These are phyloP conservation scores for Enoplosus armatus DNA, from an alignment of 2,797 vertebrate genomes.

Conservation along the genomic window DNA sequence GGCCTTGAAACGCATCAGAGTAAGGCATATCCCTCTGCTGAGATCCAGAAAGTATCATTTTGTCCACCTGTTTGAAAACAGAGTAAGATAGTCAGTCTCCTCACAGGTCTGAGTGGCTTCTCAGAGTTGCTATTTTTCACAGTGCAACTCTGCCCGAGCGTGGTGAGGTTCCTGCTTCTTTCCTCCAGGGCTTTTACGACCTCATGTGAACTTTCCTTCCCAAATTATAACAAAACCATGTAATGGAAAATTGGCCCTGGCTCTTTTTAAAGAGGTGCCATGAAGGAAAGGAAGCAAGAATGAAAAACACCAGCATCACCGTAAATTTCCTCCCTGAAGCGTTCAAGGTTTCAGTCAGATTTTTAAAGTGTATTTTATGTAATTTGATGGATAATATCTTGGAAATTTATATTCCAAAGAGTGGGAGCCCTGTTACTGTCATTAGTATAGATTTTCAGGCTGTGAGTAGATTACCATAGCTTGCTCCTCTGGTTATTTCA, in stretches of 20 bases:
- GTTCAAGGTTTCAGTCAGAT: constrained; percentile 36
- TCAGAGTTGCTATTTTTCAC: constrained; percentile 36
- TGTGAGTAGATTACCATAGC: constrained; percentile 23
- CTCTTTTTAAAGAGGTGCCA: constrained; percentile 55
- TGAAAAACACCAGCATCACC: constrained; percentile 44
- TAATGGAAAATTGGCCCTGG: constrained; percentile 65
- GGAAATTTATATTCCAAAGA: constrained; percentile 31
- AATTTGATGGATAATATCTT: constrained; percentile 31
- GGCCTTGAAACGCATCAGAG: neutral
- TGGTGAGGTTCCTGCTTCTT: constrained; percentile 27
- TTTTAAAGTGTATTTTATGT: constrained; percentile 40
- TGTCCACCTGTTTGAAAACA: neutral
- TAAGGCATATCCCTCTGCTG: neutral
- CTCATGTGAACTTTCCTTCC: constrained; percentile 53
- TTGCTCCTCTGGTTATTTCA: constrained; percentile 3
- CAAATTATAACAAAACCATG: constrained; percentile 62
- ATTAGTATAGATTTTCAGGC: constrained; percentile 27
- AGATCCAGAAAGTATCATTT: neutral
- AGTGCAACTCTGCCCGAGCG: constrained; percentile 9
- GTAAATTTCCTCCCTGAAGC: constrained; percentile 28
- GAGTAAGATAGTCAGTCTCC: neutral
- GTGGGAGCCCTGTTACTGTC: constrained; percentile 17
- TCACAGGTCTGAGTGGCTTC: neutral
- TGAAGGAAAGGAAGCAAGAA: constrained; percentile 41
- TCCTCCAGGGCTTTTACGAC: constrained; percentile 41